phyloP scores from a whole-genome alignment of 2,113 vertebrate genomes.

The Ceratotherium simum region DNA sequence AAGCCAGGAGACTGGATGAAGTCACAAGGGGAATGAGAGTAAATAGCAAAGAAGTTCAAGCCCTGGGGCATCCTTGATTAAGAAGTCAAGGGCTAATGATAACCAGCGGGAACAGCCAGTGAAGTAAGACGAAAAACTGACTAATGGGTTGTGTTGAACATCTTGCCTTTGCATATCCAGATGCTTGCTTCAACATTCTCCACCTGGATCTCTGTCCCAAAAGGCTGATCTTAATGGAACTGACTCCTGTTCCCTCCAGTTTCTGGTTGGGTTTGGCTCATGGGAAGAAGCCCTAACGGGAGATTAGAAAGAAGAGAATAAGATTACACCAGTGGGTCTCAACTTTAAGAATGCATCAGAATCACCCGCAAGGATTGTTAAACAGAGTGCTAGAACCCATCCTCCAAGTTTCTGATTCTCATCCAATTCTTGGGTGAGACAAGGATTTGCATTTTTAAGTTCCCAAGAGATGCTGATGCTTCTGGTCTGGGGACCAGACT shows the following conservation, averaged over 20 bases:
- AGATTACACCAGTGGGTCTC: neutral
- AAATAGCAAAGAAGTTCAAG: neutral
- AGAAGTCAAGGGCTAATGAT: neutral
- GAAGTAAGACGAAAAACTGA: neutral
- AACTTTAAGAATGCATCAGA: neutral
- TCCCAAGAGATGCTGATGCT: neutral
- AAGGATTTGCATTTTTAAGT: neutral
- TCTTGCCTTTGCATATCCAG: neutral
- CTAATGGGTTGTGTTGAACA: fast-evolving
- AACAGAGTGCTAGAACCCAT: neutral
- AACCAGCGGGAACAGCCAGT: neutral
- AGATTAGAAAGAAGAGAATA: neutral
- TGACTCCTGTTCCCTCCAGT: neutral
- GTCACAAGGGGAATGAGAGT: no score
- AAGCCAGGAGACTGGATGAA: neutral
- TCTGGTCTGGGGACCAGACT: neutral
- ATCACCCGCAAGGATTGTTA: neutral
- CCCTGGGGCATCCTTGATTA: neutral
- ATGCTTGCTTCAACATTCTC: neutral
- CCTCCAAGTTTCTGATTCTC: neutral
- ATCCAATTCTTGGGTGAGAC: neutral
- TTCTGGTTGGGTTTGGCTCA: neutral
- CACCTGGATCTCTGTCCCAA: neutral
- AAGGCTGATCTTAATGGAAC: neutral
- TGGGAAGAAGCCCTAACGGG: neutral